Conservation (phyloP, 2,797 vertebrate genomes). For the Psittacula derbiana region DNA sequence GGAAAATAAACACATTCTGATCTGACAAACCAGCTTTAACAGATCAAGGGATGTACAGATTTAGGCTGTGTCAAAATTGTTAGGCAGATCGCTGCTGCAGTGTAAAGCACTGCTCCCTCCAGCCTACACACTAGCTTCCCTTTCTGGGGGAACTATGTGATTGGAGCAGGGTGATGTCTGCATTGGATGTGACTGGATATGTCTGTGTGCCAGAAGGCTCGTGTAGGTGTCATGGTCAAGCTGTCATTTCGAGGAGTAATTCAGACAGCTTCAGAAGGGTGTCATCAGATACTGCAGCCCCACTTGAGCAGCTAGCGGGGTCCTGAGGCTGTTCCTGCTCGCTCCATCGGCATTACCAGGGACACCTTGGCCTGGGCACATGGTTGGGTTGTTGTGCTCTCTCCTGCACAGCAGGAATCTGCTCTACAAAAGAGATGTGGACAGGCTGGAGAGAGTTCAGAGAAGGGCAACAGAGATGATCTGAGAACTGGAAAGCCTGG, state of each 20-base stretch:
- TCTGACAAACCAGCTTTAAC: not conserved
- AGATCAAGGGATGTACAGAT: not conserved
- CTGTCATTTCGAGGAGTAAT: not conserved
- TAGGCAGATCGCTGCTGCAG: not conserved
- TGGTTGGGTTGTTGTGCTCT: fast-evolving
- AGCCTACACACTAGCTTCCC: not conserved
- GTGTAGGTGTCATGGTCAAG: fast-evolving
- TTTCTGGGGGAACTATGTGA: not conserved
- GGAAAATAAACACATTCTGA: constrained; percentile 15
- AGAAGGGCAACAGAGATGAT: not conserved
- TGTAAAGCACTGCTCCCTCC: not conserved
- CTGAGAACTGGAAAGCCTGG: not conserved
- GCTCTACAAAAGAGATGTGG: not conserved
- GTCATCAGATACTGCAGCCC: fast-evolving
- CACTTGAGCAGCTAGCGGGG: fast-evolving
- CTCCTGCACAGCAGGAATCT: not conserved
- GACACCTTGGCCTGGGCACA: not conserved
- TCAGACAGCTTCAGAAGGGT: not conserved
- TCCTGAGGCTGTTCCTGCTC: not conserved
- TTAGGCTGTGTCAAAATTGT: not conserved
- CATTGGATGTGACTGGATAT: fast-evolving
- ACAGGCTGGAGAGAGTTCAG: not conserved
- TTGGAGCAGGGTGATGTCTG: not conserved
- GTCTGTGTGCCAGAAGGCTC: fast-evolving
- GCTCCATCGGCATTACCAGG: fast-evolving